Evolutionary conservation across 2,113 vertebrate genomes (phyloP), one percentile per base, ranked within the genome.

Genomic region (Chaetodon trifascialis): DNA sequence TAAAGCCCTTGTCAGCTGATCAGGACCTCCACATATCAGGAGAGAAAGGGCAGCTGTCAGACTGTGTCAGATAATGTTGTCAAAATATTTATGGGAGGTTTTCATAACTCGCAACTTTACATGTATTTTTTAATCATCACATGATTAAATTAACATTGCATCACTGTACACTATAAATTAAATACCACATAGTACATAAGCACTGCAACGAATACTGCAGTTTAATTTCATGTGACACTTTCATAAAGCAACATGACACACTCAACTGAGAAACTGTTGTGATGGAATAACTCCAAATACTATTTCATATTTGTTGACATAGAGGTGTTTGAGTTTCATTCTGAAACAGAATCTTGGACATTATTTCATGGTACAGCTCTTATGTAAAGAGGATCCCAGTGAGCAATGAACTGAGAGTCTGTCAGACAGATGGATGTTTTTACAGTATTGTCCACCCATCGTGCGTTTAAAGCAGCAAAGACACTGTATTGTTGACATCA

Each of bases 391-490:
- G 5, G 5, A 68, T 52, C 38, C 30, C 2, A 21, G 3, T 30
- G 30, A 30, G 3, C 30, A 30, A 4, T 34, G 12, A 44, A 17
- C 7, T 5, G 40, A 17, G 23, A 30, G 23, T 44, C 2, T n/a
- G 44, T 47, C 17, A 11, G 56, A 60, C 56, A 42, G 40, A 42
- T 30, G 30, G 40, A 42, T 30, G 30, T 30, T 60, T 70, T 62
- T 64, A 4, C 58, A 52, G 5, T 7, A 40, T 59, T 7, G 1
- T 14, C 51, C 44, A 59, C 6, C 52, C 14, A 47, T 8, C 54
- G n/a, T 16, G 15, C 73, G 54, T 72, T 80, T 65, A 15, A 49
- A 49, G 55, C 47, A 56, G 64, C 63, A 63, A 7, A 38, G 9
- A 63, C 69, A 69, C 40, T 63, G 21, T 40, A 21, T 30, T 30